Base-by-base conservation (phyloP, 2,888 invertebrate species). In the Stenolophus ochropezus region DNA sequence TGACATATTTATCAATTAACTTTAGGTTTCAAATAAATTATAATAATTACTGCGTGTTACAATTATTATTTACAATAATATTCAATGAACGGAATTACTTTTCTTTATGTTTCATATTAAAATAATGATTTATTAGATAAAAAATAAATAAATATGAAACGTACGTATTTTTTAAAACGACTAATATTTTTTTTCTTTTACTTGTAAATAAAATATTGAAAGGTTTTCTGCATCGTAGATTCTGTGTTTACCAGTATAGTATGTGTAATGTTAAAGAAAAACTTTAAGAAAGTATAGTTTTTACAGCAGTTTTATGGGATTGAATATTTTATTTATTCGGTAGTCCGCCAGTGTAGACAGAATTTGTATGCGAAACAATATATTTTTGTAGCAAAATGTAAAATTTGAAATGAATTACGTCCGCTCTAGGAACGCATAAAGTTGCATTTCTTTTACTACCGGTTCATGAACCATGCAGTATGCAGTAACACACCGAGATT, bases 391-490 rank as follows among this genome's bases (percentile, higher is more conserved):
- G 27, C 65, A 69, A 69, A 69, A 69, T 69, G 21, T 69, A 69
- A 27, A 69, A 69, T 69, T 14, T 69, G 18, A 18, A 69, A 69
- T 69, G 33, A 69, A 69, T 69, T 69, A 69, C 65, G 27, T 69
- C 8, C 65, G 65, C 33, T 69, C 33, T 33, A 69, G 33, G 33
- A 61, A 61, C 5, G 65, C 65, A 69, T 69, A 33, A 69, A 69
- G 65, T 33, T 33, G 20, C 42, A 69, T 69, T 69, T 69, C 65
- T 69, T 69, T 69, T 33, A 69, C 65, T 14, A 69, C 65, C 65
- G 33, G 33, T 69, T 69, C 65, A 69, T 69, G 65, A 69, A 69
- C 65, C 65, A 69, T 69, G 33, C 65, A 69, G 33, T 69, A 69
- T 69, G 65, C 65, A 33, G 65, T 69, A 69, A 69, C 65, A 69